Conservation (phyloP, 2,113 vertebrate genomes). For the Eptatretus burgeri region DNA sequence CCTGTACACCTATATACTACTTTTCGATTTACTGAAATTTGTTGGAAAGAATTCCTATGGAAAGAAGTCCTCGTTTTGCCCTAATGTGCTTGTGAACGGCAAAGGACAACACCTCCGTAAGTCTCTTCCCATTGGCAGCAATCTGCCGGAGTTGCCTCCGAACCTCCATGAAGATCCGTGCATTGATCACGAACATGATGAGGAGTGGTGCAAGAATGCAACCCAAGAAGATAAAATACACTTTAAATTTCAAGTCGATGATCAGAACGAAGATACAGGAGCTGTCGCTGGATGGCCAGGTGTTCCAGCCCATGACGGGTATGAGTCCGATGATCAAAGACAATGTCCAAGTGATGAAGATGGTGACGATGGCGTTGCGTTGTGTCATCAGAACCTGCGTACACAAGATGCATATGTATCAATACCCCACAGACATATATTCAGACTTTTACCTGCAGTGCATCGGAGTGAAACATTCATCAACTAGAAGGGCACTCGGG, state of each 20-base stretch:
- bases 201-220: background rate
- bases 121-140: constrained; percentile 8
- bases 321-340: constrained; percentile 71
- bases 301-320: constrained; percentile 78
- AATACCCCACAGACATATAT: no score
- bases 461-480: no score
- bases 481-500: no score
- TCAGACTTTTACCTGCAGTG: no score
- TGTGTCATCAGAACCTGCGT: constrained; percentile 33
- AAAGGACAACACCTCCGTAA: no score
- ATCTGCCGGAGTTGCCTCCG: constrained; percentile 63
- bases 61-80: no score
- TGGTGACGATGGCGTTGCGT: constrained; percentile 45
- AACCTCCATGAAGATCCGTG: constrained; percentile 29
- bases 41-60: no score
- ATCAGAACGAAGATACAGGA: no score
- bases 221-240: background rate
- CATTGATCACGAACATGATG: background rate
- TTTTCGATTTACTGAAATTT: no score
- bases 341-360: constrained; percentile 63
- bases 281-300: background rate
- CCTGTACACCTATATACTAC: no score
- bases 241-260: background rate
- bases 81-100: no score
- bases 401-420: no score